These are phyloP conservation scores for Rhinichthys klamathensis DNA, from an alignment of 2,113 vertebrate genomes.

Conservation along the genomic window DNA sequence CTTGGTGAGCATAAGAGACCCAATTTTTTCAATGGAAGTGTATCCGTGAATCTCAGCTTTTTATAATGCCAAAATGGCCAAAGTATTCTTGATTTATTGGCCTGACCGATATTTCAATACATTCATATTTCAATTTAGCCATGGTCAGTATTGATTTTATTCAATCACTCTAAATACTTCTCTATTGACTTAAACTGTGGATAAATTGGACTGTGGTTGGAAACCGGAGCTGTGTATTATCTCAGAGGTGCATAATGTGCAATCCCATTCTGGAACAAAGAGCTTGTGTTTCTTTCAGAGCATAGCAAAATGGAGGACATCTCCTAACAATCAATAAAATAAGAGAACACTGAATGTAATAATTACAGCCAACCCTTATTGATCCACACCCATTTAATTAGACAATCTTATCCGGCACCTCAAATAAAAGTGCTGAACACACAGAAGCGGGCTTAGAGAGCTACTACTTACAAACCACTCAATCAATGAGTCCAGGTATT, in stretches of 20 bases:
- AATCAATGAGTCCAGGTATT: conserved; percentile 69
- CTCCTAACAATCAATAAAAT: neutral
- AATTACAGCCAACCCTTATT: conserved; percentile 61
- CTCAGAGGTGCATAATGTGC: conserved; percentile 8
- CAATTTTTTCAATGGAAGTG: too few relatives aligned
- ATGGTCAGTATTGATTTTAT: conserved; percentile 4
- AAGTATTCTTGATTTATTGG: neutral
- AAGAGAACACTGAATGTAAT: conserved; percentile 51
- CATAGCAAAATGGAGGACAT: neutral
- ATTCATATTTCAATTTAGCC: neutral
- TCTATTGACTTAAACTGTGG: conserved; percentile 1
- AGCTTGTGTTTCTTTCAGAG: neutral
- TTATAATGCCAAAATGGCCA: neutral
- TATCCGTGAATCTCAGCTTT: neutral
- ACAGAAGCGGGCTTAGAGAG: conserved; percentile 59
- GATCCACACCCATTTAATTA: conserved; percentile 75
- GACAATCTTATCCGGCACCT: conserved; percentile 59
- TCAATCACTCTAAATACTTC: conserved; percentile 15
- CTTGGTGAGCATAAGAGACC: too few relatives aligned
- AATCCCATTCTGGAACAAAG: neutral
- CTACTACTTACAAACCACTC: conserved; percentile 70
- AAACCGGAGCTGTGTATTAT: conserved; percentile 42
- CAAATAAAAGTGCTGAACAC: conserved; percentile 69
- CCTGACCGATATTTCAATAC: neutral
- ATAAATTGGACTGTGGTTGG: conserved; percentile 22